Conservation (phyloP, 2,888 invertebrate genomes). For the Tuta absoluta region DNA sequence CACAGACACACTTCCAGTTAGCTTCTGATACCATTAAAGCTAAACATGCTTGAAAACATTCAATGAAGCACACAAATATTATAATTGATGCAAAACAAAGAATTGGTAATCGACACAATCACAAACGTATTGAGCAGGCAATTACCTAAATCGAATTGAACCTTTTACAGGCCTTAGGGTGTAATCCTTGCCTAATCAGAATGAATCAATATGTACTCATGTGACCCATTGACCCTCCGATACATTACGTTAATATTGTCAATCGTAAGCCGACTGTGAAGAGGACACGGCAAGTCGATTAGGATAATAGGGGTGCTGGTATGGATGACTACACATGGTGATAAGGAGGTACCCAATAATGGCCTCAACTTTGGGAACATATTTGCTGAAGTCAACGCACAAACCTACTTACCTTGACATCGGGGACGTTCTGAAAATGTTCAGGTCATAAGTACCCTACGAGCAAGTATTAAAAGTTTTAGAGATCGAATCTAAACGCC, state of each 20-base stretch:
- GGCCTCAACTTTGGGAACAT: not conserved
- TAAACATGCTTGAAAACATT: too few species aligned
- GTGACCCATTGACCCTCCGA: constrained; percentile 32
- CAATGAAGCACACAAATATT: too few species aligned
- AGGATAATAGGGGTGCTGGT: constrained; percentile 18
- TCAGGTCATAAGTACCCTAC: too few species aligned
- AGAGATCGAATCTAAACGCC: too few species aligned
- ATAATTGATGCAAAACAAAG: too few species aligned
- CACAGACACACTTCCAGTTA: too few species aligned
- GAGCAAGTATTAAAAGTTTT: too few species aligned
- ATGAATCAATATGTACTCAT: constrained; percentile 58
- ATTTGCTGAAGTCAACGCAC: too few species aligned
- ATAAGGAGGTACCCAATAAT: not conserved
- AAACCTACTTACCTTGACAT: too few species aligned
- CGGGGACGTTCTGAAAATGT: too few species aligned
- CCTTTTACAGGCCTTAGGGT: constrained; percentile 56
- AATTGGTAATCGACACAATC: too few species aligned
- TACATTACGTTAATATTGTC: constrained; percentile 15
- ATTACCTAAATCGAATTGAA: constrained; percentile 26
- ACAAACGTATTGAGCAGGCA: constrained; percentile 19
- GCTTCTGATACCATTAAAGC: too few species aligned
- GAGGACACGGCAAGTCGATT: constrained; percentile 16
- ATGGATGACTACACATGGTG: constrained; percentile 16
- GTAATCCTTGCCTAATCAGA: constrained; percentile 68
- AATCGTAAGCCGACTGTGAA: not conserved